Percentiles rank a stretch among this genome's conserved stretches.
Conservation (phyloP, 2,113 vertebrate species). For the Anolis sagrei region DNA sequence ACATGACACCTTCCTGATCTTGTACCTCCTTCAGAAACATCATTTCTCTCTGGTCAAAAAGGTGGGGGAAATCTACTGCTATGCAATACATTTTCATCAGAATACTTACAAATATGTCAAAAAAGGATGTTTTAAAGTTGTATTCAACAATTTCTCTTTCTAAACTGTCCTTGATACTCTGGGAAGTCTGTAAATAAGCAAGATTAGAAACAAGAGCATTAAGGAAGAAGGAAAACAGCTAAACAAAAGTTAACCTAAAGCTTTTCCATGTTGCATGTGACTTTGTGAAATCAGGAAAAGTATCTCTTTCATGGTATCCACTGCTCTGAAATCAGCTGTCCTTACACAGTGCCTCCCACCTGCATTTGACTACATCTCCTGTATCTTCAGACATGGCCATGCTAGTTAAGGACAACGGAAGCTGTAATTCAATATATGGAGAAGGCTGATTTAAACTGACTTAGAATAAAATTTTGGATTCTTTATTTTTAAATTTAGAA, state of each 20-base stretch:
- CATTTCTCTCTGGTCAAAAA: neutral
- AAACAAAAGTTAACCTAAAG: neutral
- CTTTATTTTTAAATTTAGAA: neutral
- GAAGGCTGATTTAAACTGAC: neutral
- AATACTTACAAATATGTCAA: conserved; percentile 96
- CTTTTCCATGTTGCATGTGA: too few relatives aligned
- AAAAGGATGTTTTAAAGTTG: conserved; percentile 89
- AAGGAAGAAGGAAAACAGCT: neutral
- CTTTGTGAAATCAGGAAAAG: neutral
- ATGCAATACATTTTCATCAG: neutral
- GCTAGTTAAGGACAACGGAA: neutral
- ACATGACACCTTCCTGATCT: neutral
- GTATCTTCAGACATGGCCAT: neutral
- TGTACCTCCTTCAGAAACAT: neutral
- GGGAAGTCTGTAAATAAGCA: conserved; percentile 79
- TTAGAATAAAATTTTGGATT: neutral
- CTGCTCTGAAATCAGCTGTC: neutral
- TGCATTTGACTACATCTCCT: neutral
- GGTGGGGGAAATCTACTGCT: too few relatives aligned
- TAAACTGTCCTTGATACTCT: conserved; percentile 83
- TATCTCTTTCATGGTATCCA: neutral
- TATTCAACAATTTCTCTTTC: conserved; percentile 86
- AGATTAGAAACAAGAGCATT: conserved; percentile 22
- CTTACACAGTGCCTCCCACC: neutral
- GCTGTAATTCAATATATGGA: neutral